Conservation (phyloP, 2,113 vertebrate genomes). For the Sapayoa aenigma region DNA sequence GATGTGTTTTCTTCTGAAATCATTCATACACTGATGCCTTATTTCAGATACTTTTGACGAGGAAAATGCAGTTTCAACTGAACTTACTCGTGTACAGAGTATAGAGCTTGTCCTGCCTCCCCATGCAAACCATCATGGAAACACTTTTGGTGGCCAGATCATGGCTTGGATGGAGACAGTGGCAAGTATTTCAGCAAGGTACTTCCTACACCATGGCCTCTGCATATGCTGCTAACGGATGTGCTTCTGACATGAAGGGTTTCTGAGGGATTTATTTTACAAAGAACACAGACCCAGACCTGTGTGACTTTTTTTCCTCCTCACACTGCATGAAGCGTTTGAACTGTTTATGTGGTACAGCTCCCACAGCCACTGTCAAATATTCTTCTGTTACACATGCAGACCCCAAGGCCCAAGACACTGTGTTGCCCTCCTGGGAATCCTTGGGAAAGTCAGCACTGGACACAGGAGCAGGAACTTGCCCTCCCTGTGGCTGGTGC, state of each 20-base stretch:
- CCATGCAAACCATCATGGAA: conserved; percentile 82
- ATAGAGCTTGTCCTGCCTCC: conserved; percentile 81
- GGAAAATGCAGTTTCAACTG: conserved; percentile 44
- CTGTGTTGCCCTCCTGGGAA: background rate
- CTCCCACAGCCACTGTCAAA: background rate
- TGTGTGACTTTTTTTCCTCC: background rate
- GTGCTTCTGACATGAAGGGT: background rate
- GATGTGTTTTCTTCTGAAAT: background rate
- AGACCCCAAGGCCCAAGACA: background rate
- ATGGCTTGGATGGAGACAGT: conserved; percentile 85
- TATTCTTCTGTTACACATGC: background rate
- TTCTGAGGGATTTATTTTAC: background rate
- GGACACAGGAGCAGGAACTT: background rate
- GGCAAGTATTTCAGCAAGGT: conserved; percentile 82
- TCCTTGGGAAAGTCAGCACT: background rate
- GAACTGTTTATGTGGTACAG: background rate
- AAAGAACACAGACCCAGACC: background rate
- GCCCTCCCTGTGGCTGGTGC: background rate
- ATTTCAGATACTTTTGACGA: conserved; percentile 61
- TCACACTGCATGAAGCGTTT: background rate
- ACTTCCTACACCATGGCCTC: background rate
- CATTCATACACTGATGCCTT: background rate
- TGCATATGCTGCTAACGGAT: background rate
- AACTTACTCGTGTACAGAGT: conserved; percentile 73
- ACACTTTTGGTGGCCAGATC: conserved; percentile 82